phyloP scores from a whole-genome alignment of 2,113 vertebrate genomes.

The Cisticola juncidis region DNA sequence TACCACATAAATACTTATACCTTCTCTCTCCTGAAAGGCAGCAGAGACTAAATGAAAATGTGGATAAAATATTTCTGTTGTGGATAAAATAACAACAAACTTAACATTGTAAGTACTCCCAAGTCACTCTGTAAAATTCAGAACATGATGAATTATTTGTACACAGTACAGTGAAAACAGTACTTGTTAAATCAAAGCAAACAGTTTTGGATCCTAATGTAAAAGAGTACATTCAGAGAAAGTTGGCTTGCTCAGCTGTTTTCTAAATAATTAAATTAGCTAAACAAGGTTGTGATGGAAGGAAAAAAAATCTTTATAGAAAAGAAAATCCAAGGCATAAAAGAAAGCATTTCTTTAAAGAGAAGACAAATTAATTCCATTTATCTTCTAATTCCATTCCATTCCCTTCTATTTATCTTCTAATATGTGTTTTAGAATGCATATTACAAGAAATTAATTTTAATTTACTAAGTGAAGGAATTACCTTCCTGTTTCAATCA shows the following conservation, averaged over 20 bases:
- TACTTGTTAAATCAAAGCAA: conserved; percentile 32
- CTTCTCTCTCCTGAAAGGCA: not conserved
- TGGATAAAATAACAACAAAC: not conserved
- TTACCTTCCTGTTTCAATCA: not conserved
- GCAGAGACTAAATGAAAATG: not conserved
- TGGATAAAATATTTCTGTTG: not conserved
- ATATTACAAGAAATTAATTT: not conserved
- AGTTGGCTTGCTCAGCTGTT: not conserved
- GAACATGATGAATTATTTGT: not conserved
- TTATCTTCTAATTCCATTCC: not conserved
- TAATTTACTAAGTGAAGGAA: not conserved
- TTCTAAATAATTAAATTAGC: conserved; percentile 29
- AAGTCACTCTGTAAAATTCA: not conserved
- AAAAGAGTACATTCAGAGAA: not conserved
- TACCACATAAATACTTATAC: not conserved
- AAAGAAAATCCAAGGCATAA: not conserved
- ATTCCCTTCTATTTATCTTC: not conserved
- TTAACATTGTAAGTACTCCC: not conserved
- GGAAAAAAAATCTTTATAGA: not conserved
- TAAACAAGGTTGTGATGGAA: not conserved
- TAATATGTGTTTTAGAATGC: not conserved
- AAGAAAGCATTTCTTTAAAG: not conserved
- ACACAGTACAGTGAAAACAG: not conserved
- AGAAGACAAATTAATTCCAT: not conserved
- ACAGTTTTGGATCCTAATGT: not conserved